Evolutionary conservation across 64 coral and sea anemone species (phyloP).

Genomic region (Anthopleura sola): DNA sequence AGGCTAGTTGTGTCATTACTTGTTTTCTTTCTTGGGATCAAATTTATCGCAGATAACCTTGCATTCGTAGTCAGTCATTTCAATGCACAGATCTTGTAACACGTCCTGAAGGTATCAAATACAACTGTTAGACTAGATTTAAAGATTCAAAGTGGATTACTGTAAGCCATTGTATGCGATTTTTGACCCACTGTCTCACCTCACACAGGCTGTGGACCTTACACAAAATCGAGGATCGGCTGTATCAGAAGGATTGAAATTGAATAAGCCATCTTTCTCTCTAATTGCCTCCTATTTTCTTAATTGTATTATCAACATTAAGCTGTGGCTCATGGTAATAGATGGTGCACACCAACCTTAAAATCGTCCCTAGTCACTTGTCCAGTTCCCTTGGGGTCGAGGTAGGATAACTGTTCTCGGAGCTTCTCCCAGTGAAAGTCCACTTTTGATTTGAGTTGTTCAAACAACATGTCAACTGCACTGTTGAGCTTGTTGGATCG

Average conservation of each 20-base stretch:
- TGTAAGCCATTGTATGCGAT: too few relatives aligned
- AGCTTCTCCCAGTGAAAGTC: constrained; percentile 91
- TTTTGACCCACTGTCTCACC: too few relatives aligned
- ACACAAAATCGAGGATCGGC: too few relatives aligned
- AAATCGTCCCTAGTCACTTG: constrained; percentile 23
- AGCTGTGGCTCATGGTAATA: neutral
- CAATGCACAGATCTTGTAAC: constrained; percentile 74
- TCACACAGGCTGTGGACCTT: too few relatives aligned
- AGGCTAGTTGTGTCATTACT: constrained; percentile 14
- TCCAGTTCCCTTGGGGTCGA: constrained; percentile 34
- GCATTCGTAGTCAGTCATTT: constrained; percentile 78
- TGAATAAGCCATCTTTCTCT: too few relatives aligned
- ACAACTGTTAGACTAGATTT: neutral
- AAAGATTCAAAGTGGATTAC: too few relatives aligned
- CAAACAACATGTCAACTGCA: constrained; percentile 79
- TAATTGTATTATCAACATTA: too few relatives aligned
- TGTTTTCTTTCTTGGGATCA: constrained; percentile 77
- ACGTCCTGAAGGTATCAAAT: constrained; percentile 46
- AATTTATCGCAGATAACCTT: constrained; percentile 64
- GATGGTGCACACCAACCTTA: constrained; percentile 27
- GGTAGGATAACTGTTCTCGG: constrained; percentile 56
- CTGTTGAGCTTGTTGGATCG: constrained; percentile 98
- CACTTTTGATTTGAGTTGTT: constrained; percentile 90
- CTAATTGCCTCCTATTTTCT: too few relatives aligned
- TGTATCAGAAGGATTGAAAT: too few relatives aligned